Evolutionary conservation across 92 coral and sea anemone genomes (phyloP).

Genomic region (Zoanthus gigantus): DNA sequence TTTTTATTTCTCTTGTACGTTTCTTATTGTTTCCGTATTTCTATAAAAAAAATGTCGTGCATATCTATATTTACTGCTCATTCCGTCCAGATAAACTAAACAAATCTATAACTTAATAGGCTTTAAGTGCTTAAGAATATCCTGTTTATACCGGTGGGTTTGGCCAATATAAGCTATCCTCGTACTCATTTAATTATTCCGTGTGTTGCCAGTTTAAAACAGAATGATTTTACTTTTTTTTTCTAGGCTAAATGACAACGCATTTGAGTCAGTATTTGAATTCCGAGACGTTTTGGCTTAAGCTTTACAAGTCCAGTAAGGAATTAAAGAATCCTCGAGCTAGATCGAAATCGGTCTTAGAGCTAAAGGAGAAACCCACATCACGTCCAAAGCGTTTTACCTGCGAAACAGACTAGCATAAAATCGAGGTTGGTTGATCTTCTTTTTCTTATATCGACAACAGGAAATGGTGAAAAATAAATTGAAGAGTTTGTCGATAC

Average conservation of each 20-base stretch:
- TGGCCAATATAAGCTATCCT: slow-evolving; percentile 54
- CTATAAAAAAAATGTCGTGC: slow-evolving; percentile 43
- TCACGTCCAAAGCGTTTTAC: slow-evolving; percentile 5
- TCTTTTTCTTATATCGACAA: slow-evolving; percentile 31
- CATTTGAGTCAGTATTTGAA: background rate
- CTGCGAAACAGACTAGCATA: background rate
- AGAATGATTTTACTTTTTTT: background rate
- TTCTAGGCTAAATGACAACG: background rate
- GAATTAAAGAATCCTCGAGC: background rate
- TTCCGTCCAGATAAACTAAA: slow-evolving; percentile 74
- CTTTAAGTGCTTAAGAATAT: slow-evolving; percentile 74
- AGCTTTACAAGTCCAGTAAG: background rate
- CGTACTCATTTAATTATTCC: background rate
- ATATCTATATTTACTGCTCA: slow-evolving; percentile 68
- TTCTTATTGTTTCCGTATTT: slow-evolving; percentile 25
- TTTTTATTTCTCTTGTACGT: slow-evolving; percentile 15
- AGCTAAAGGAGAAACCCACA: slow-evolving; percentile 17
- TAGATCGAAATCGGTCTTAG: slow-evolving; percentile 1
- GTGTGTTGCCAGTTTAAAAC: slow-evolving; percentile 26
- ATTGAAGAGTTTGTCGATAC: slow-evolving; percentile 61
- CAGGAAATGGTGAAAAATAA: slow-evolving; percentile 55
- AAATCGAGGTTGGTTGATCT: background rate
- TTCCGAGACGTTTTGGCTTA: slow-evolving; percentile 2
- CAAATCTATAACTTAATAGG: slow-evolving; percentile 80
- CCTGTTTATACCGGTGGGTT: slow-evolving; percentile 74